Percentiles rank a stretch among this genome's conserved stretches.
phyloP scores from a whole-genome alignment of 1,140 invertebrate species.

The Hyposmocoma kahamanoa region DNA sequence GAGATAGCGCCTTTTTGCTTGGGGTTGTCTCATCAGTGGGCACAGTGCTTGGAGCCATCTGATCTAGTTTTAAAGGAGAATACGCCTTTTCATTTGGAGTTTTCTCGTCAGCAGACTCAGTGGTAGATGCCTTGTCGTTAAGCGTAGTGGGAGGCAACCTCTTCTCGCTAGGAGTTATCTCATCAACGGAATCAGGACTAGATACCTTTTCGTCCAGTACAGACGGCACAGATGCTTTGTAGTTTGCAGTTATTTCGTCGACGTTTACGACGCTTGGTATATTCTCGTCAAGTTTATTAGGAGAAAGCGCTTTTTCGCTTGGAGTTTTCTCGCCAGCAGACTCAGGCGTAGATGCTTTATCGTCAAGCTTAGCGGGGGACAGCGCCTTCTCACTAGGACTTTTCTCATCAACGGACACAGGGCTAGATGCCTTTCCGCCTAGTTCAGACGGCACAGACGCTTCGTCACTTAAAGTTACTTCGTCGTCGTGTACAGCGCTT shows the following conservation, averaged over 20 bases:
- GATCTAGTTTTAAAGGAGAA: not conserved
- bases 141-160: no score
- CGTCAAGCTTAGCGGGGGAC: not conserved
- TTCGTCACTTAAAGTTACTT: not conserved
- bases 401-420: not conserved
- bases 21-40: no score
- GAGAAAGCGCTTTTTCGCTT: not conserved
- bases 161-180: no score
- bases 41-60: no score
- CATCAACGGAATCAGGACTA: not conserved
- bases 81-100: conserved; percentile 1
- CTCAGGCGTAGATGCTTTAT: not conserved
- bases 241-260: not conserved
- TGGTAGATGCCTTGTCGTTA: not conserved
- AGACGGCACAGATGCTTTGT: not conserved
- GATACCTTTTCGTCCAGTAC: conserved; percentile 6
- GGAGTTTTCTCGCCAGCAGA: not conserved
- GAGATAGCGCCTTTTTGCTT: conserved; percentile 8
- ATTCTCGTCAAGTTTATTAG: not conserved
- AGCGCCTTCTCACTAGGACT: no score
- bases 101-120: not conserved
- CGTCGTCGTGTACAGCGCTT: conserved; percentile 1
- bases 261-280: not conserved
- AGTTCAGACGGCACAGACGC: conserved; percentile 3
- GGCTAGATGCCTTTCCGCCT: conserved; percentile 9